These are phyloP conservation scores for Chrysina gloriosa DNA, from an alignment of 2,888 invertebrate species.

Conservation along the genomic window DNA sequence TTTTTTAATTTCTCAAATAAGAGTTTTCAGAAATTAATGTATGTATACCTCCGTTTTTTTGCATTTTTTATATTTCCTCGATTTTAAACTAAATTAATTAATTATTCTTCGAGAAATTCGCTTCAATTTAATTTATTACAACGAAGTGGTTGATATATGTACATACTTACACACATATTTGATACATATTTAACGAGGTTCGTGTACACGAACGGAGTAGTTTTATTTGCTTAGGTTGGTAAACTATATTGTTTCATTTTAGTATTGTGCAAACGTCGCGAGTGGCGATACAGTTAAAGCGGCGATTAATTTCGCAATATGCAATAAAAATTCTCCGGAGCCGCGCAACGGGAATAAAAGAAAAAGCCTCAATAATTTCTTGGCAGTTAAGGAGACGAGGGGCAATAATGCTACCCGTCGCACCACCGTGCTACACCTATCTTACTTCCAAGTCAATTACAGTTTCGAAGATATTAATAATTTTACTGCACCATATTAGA, in stretches of 20 bases:
- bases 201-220: too few species aligned
- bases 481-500: constrained; percentile 61
- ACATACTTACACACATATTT: too few species aligned
- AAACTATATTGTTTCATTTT: not conserved
- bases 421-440: constrained; percentile 57
- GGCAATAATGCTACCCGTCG: constrained; percentile 55
- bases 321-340: constrained; percentile 22
- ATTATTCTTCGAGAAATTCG: too few species aligned
- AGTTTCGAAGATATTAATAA: constrained; percentile 64
- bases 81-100: too few species aligned
- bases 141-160: too few species aligned
- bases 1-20: too few species aligned
- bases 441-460: constrained; percentile 61
- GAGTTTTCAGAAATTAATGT: too few species aligned
- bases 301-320: constrained; percentile 31
- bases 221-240: not conserved
- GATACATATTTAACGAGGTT: too few species aligned
- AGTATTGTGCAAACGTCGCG: constrained; percentile 2
- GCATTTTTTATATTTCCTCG: too few species aligned
- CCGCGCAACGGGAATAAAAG: constrained; percentile 31
- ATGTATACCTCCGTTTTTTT: too few species aligned
- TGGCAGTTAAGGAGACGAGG: constrained; percentile 54
- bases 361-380: constrained; percentile 37
- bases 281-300: constrained; percentile 14
- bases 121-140: too few species aligned